Conservation (phyloP, 2,888 invertebrate species). For the Trachelus tabidus region DNA sequence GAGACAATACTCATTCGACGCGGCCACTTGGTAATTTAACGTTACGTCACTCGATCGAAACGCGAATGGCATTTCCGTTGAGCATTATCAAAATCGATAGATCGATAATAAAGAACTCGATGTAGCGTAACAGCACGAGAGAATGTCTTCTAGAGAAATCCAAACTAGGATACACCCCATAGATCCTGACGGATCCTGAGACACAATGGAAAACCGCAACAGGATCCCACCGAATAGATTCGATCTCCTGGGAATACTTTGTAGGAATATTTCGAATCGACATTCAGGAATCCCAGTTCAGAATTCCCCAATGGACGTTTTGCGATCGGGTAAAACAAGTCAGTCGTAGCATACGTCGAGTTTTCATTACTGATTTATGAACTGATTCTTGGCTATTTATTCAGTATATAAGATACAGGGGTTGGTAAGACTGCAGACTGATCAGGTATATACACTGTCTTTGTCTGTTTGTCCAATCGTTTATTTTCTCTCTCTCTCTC, state of each 20-base stretch:
- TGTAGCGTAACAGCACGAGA: not conserved
- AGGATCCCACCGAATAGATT: conserved; percentile 33
- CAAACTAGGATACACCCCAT: conserved; percentile 11
- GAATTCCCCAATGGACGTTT: not conserved
- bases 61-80: not conserved
- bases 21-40: not conserved
- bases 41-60: not conserved
- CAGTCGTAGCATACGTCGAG: not conserved
- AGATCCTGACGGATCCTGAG: conserved; percentile 19
- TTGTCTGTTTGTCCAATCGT: not conserved
- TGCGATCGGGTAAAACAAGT: not conserved
- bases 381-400: not conserved
- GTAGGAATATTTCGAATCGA: not conserved
- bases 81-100: conserved; percentile 23
- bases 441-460: not conserved
- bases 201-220: conserved; percentile 32
- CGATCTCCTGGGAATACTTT: conserved; percentile 16
- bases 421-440: not conserved
- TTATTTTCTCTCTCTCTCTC: conserved; percentile 17
- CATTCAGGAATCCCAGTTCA: not conserved
- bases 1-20: not conserved
- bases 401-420: not conserved
- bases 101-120: conserved; percentile 20
- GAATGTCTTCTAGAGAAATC: not conserved
- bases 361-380: not conserved